A percentile compares a stretch with the other conserved stretches of the same genome.
These are phyloP conservation scores for Pipra filicauda DNA, from an alignment of 2,113 vertebrate species.

Conservation along the genomic window DNA sequence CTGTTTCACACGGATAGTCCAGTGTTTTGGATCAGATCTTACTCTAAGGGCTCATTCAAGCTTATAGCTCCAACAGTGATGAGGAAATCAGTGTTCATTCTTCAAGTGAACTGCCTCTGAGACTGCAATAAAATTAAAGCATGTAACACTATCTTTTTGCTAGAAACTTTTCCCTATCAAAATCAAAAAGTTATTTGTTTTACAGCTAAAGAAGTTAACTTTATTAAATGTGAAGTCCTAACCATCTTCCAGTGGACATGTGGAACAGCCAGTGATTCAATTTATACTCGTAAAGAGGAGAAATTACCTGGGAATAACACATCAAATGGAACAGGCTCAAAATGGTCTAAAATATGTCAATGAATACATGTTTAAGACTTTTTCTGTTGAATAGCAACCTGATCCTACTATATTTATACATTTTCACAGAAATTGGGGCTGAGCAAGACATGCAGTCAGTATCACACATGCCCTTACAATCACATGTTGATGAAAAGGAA, in stretches of 20 bases:
- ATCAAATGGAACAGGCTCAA: conserved; percentile 11
- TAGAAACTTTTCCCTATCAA: neutral
- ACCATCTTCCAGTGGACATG: neutral
- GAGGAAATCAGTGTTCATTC: neutral
- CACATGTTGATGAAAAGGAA: neutral
- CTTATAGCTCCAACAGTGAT: conserved; percentile 2
- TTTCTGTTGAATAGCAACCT: neutral
- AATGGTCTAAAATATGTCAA: neutral
- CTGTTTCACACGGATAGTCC: neutral
- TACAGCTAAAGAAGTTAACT: conserved; percentile 18
- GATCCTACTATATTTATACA: neutral
- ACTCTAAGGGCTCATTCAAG: conserved; percentile 12
- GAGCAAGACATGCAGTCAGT: neutral
- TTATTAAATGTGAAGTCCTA: conserved; percentile 41
- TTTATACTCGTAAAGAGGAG: conserved; percentile 14
- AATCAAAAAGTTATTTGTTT: neutral
- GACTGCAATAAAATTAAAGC: neutral
- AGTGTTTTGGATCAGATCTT: conserved; percentile 23
- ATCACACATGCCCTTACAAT: neutral
- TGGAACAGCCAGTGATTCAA: neutral
- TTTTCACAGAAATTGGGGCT: neutral
- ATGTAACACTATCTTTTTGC: neutral
- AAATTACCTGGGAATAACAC: neutral
- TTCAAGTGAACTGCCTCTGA: conserved; percentile 1
- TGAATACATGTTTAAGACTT: neutral